phyloP scores from a whole-genome alignment of 2,888 invertebrate genomes.

The Drosophila phalerata region DNA sequence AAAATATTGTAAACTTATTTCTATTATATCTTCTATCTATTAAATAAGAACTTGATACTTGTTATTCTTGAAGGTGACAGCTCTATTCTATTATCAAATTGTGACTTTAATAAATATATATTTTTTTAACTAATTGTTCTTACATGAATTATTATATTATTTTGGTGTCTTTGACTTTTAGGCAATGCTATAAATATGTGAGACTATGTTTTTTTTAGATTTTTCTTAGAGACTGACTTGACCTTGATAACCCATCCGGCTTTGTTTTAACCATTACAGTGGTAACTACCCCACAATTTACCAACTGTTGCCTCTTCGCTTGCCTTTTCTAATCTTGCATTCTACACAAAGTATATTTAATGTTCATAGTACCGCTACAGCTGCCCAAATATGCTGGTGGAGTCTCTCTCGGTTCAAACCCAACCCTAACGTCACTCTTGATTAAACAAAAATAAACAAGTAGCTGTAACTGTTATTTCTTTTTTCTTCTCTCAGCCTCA shows the following conservation, averaged over 20 bases:
- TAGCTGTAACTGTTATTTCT: slow-evolving; percentile 59
- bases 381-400: slow-evolving; percentile 63
- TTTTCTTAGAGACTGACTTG: slow-evolving; percentile 15
- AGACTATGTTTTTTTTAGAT: background rate
- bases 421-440: slow-evolving; percentile 61
- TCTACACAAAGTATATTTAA: slow-evolving; percentile 29
- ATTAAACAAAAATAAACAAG: slow-evolving; percentile 72
- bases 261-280: slow-evolving; percentile 1
- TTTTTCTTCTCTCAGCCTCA: slow-evolving; percentile 11
- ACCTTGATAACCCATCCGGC: slow-evolving; percentile 39
- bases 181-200: too few relatives aligned
- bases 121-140: too few relatives aligned
- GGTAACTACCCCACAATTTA: background rate
- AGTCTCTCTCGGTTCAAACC: slow-evolving; percentile 25
- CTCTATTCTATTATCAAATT: background rate
- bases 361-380: slow-evolving; percentile 44
- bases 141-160: too few relatives aligned
- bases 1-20: background rate
- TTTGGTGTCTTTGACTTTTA: too few relatives aligned
- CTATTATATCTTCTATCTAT: too few relatives aligned
- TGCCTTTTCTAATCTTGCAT: slow-evolving; percentile 41
- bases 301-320: slow-evolving; percentile 38
- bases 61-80: too few relatives aligned
- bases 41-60: too few relatives aligned
- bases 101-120: too few relatives aligned